A percentile compares a stretch with the other conserved stretches of the same genome.
Evolutionary conservation across 2,797 vertebrate genomes (phyloP).

Genomic region (Rhyacichthys aspro): DNA sequence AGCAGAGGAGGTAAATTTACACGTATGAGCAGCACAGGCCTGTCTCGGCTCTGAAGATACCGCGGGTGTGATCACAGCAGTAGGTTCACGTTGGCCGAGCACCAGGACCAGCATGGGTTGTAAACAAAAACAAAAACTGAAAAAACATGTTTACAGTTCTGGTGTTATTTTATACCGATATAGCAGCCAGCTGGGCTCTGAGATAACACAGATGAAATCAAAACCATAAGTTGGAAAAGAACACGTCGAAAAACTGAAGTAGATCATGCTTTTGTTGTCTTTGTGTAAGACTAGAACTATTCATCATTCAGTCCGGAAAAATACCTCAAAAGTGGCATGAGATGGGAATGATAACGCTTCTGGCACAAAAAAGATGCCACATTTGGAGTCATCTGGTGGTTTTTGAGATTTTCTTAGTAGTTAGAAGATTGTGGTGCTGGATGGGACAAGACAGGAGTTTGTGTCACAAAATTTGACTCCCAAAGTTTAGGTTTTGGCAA

Average conservation of each 20-base stretch:
- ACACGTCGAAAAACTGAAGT: slow-evolving; percentile 4
- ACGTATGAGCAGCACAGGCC: slow-evolving; percentile 26
- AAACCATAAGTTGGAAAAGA: slow-evolving; percentile 9
- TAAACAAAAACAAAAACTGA: slow-evolving; percentile 49
- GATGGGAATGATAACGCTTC: no score
- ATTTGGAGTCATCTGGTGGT: no score
- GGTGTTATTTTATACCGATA: slow-evolving; percentile 34
- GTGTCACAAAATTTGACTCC: no score
- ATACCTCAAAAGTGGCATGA: no score
- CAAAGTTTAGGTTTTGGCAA: no score
- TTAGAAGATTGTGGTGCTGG: no score
- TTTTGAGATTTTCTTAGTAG: no score
- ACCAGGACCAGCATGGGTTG: slow-evolving; percentile 40
- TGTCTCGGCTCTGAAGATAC: slow-evolving; percentile 36
- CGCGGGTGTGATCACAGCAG: slow-evolving; percentile 53
- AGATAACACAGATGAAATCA: slow-evolving; percentile 14
- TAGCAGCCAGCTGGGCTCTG: slow-evolving; percentile 24
- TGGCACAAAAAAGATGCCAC: no score
- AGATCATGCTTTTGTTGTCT: no score
- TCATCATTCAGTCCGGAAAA: no score
- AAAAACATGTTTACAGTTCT: slow-evolving; percentile 47
- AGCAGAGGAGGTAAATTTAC: slow-evolving; percentile 26
- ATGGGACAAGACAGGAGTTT: no score
- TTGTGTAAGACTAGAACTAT: no score
- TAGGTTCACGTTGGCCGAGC: slow-evolving; percentile 42